A percentile compares a stretch with the other conserved stretches of the same genome.
Evolutionary conservation across 2,797 vertebrate species (phyloP).

Genomic region (Pseudomugil tenellus): DNA sequence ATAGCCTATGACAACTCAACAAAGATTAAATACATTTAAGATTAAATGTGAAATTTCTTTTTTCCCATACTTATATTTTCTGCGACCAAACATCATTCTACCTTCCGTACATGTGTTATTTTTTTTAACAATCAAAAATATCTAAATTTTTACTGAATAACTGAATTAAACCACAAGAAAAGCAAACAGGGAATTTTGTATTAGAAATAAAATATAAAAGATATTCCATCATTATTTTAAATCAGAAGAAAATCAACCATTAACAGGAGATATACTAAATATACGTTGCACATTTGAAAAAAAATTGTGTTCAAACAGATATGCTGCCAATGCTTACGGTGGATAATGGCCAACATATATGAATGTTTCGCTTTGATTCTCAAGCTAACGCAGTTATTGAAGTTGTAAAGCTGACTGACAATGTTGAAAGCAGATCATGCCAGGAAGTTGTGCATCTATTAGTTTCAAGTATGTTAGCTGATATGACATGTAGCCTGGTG

Average conservation of each 20-base stretch:
- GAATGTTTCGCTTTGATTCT: neutral
- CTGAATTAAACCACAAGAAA: neutral
- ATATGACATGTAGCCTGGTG: neutral
- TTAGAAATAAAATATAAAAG: neutral
- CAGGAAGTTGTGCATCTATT: neutral
- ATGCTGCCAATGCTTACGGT: too few species aligned
- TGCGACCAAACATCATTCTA: constrained; percentile 29
- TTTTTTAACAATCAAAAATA: constrained; percentile 3
- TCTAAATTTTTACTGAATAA: too few species aligned
- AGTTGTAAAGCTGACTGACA: too few species aligned
- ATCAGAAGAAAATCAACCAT: neutral
- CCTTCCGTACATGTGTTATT: neutral
- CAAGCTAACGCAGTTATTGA: neutral
- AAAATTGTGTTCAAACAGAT: too few species aligned
- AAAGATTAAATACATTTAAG: neutral
- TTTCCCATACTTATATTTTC: constrained; percentile 20
- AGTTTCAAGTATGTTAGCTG: neutral
- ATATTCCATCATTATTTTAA: neutral
- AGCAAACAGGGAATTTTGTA: neutral
- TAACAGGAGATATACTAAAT: constrained; percentile 1
- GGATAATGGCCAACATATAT: too few species aligned
- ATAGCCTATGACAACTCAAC: neutral
- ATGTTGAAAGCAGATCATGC: too few species aligned
- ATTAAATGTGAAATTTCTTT: constrained; percentile 8
- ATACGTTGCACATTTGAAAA: neutral